Conservation (phyloP, 1,140 invertebrate genomes). For the Pseudomyrmex sp. region DNA sequence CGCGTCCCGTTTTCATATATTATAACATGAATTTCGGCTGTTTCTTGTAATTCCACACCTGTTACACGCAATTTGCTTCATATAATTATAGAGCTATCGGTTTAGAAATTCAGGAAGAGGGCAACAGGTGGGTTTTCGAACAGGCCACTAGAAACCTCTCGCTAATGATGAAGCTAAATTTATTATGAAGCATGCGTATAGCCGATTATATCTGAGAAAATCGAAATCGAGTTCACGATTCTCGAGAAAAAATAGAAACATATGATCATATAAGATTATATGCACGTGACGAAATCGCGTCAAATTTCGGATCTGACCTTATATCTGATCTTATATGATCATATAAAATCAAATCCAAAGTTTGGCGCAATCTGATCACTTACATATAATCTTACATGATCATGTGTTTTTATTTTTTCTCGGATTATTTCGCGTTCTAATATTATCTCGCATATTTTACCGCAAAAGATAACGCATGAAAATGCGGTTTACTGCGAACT, state of each 20-base stretch:
- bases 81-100: constrained; percentile 66
- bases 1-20: constrained; percentile 30
- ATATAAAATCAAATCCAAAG: no score
- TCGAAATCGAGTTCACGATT: not conserved
- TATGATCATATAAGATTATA: no score
- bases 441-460: not conserved
- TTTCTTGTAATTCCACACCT: constrained; percentile 40
- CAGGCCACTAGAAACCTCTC: constrained; percentile 28
- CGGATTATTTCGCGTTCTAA: not conserved
- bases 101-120: constrained; percentile 44
- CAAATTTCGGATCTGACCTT: no score
- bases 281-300: no score
- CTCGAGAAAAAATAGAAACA: no score
- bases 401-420: no score
- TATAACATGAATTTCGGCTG: constrained; percentile 39
- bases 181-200: not conserved
- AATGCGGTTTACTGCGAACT: no score
- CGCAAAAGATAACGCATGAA: no score
- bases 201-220: constrained; percentile 9
- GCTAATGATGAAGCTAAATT: constrained; percentile 65
- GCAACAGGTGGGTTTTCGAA: constrained; percentile 69
- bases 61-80: constrained; percentile 49
- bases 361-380: no score
- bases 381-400: no score
- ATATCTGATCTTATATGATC: no score